A percentile compares a stretch with the other conserved stretches of the same genome.
These are phyloP conservation scores for Melanotaenia maccullochi DNA, from an alignment of 2,797 vertebrate species.

Conservation along the genomic window DNA sequence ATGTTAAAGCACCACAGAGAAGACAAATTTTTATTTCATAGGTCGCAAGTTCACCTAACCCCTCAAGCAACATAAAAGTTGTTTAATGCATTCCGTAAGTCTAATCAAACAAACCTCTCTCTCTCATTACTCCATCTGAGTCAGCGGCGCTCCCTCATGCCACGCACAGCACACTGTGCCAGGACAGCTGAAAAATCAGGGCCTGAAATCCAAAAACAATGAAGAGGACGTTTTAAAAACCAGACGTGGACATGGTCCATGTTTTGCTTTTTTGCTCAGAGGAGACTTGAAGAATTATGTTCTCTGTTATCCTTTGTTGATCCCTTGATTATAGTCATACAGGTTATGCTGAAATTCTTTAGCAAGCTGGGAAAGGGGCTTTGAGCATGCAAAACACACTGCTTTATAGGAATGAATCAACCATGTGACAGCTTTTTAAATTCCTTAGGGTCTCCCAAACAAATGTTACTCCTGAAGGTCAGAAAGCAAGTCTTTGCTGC, in stretches of 20 bases:
- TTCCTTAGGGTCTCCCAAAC: constrained; percentile 69
- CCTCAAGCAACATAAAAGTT: constrained; percentile 77
- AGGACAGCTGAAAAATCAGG: constrained; percentile 70
- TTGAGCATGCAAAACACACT: constrained; percentile 69
- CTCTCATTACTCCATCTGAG: constrained; percentile 71
- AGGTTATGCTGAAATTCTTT: constrained; percentile 75
- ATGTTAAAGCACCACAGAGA: constrained; percentile 56
- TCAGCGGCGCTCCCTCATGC: constrained; percentile 64
- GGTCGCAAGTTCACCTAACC: constrained; percentile 67
- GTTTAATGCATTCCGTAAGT: constrained; percentile 84
- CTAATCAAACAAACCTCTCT: constrained; percentile 78
- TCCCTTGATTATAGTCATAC: constrained; percentile 76
- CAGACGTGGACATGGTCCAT: constrained; percentile 42
- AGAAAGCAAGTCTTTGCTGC: constrained; percentile 63
- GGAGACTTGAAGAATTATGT: constrained; percentile 70
- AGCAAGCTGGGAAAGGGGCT: constrained; percentile 73
- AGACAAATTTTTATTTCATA: constrained; percentile 54
- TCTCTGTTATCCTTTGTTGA: constrained; percentile 70
- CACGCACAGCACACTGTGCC: constrained; percentile 57
- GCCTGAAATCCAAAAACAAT: constrained; percentile 57
- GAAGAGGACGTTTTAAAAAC: constrained; percentile 50
- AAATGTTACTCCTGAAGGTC: constrained; percentile 72
- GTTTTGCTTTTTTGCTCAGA: constrained; percentile 61
- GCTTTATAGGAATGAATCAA: constrained; percentile 74
- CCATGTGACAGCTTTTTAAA: constrained; percentile 71